Base-by-base conservation (phyloP, 1,140 invertebrate genomes). In the Drosophila watanabei region DNA sequence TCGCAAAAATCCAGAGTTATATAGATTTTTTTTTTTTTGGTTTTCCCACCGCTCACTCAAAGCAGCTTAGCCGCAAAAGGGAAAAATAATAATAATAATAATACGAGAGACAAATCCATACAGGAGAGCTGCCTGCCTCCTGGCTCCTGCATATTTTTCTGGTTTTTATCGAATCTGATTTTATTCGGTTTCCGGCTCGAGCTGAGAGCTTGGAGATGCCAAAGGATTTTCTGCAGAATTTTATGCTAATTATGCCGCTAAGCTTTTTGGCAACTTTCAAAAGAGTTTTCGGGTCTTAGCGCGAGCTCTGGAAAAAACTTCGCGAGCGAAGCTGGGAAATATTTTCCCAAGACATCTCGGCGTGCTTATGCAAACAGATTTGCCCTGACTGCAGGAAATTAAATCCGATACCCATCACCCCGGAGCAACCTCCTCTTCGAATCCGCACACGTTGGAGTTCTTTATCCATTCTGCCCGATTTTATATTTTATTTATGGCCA, bases 181-280 rank as follows among this genome's bases (percentile, higher is more conserved):
- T 75, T 75, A 43, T 73, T 75, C 54, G 46, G 68, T 61, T 75
- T 73, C 54, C 69, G 56, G 65, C 52, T 66, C 49, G 20, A 41
- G 20, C 71, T 39, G 37, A 7, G 14, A 28, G 48, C 48, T 51
- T 51, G 54, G 16, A 63, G 52, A 45, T 66, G 58, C 58, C 49
- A 61, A 76, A 71, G 80, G 84, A 80, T 87, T 87, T 87, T 60
- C 66, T 61, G 54, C 72, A 49, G 80, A 84, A 77, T 87, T 84
- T 78, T 87, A 89, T 87, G 84, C 81, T 87, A 87, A 87, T 89
- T 87, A 85, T 80, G 49, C 69, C 77, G 80, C 72, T 83, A 87
- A 83, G 80, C 82, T 77, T 83, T 77, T 69, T 51, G 80, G 72
- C 45, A 86, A 87, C 83, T 86, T 79, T 82, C 59, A 79, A 84